Percentiles rank a stretch among this genome's conserved stretches.
Conservation (phyloP, 1,140 invertebrate genomes). For the Calliphora vicina region DNA sequence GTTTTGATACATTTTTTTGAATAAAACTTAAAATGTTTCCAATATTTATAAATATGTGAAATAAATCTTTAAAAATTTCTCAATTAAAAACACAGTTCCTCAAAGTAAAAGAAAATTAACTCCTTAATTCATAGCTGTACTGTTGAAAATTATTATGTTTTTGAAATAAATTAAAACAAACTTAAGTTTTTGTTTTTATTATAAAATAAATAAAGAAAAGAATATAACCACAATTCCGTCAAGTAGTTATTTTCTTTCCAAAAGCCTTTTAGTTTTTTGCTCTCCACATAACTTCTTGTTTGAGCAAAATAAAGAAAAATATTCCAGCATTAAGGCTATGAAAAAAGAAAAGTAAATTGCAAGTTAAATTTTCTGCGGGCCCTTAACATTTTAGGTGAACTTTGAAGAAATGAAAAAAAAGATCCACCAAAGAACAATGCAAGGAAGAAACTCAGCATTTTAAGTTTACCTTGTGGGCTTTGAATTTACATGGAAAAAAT, state of each 20-base stretch:
- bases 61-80: no score
- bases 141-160: no score
- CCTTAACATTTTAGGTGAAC: not conserved
- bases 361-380: not conserved
- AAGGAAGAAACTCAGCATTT: not conserved
- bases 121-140: no score
- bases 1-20: no score
- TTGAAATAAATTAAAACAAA: no score
- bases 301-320: not conserved
- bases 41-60: no score
- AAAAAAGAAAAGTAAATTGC: not conserved
- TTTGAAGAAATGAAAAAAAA: not conserved
- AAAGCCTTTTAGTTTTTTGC: not conserved
- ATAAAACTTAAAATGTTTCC: no score
- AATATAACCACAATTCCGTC: not conserved
- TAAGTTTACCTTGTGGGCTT: not conserved
- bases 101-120: no score
- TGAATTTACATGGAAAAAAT: not conserved
- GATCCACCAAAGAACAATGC: not conserved
- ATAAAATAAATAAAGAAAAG: not conserved
- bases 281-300: not conserved
- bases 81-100: no score
- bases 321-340: not conserved
- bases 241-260: not conserved
- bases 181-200: not conserved